Evolutionary conservation across 2,797 vertebrate species (phyloP).

Genomic region (Coregonus suidteri): DNA sequence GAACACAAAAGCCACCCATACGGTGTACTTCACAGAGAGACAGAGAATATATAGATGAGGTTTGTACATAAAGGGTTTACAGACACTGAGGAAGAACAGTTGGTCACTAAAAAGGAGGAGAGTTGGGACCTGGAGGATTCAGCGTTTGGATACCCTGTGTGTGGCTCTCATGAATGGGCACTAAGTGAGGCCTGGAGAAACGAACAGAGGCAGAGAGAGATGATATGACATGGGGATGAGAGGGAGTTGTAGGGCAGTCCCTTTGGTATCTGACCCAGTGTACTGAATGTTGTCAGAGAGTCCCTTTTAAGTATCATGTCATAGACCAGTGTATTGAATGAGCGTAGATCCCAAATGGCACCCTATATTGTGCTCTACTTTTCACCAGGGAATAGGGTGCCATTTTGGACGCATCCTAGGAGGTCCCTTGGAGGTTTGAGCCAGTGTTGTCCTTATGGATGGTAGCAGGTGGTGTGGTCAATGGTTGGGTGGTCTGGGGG

Average conservation of each 20-base stretch:
- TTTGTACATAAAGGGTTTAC: too few relatives aligned
- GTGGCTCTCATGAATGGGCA: background rate
- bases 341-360: background rate
- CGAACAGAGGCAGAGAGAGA: background rate
- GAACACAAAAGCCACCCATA: background rate
- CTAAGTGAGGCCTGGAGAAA: background rate
- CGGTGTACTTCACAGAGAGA: too few relatives aligned
- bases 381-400: background rate
- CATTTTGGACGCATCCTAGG: slow-evolving; percentile 16
- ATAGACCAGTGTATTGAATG: slow-evolving; percentile 26
- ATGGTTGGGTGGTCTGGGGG: slow-evolving; percentile 29
- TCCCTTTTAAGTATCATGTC: slow-evolving; percentile 31
- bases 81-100: background rate
- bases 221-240: background rate
- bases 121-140: background rate
- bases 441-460: background rate
- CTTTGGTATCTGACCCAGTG: slow-evolving; percentile 60
- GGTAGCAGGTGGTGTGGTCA: slow-evolving; percentile 16
- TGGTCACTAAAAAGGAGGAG: background rate
- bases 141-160: background rate
- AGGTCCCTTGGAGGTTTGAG: background rate
- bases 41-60: too few relatives aligned
- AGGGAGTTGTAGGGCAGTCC: slow-evolving; percentile 29
- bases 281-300: slow-evolving; percentile 35
- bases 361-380: too few relatives aligned